Evolutionary conservation across 2,888 invertebrate genomes (phyloP).

Genomic region (Archips xylosteana): DNA sequence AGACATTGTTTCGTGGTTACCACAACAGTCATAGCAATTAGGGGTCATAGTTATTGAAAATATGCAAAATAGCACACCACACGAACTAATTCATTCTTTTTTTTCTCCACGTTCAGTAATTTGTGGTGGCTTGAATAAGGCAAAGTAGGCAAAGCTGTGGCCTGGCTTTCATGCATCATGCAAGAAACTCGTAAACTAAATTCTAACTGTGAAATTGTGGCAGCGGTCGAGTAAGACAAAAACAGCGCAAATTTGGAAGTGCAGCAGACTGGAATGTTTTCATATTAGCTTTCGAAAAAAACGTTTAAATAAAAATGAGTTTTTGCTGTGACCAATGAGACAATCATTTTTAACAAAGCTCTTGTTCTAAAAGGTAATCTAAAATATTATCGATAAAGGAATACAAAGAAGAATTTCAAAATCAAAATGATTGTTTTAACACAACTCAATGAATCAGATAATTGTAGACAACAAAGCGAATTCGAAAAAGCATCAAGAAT

Average conservation of each 20-base stretch:
- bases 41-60: neutral
- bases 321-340: neutral
- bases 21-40: neutral
- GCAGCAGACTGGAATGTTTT: constrained; percentile 23
- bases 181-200: constrained; percentile 14
- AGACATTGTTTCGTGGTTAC: constrained; percentile 1
- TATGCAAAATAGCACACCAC: neutral
- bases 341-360: neutral
- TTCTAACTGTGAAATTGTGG: constrained; percentile 2
- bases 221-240: constrained; percentile 16
- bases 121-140: neutral
- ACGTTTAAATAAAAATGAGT: neutral
- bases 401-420: neutral
- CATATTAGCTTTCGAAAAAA: neutral
- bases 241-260: constrained; percentile 4
- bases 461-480: neutral
- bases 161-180: constrained; percentile 4
- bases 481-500: neutral
- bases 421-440: neutral
- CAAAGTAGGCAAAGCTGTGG: constrained; percentile 12
- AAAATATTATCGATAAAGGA: neutral
- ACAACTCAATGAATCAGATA: constrained; percentile 1
- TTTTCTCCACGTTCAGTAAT: neutral
- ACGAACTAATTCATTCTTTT: neutral
- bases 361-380: neutral